Percentiles rank a stretch among this genome's conserved stretches.
Conservation (phyloP, 2,888 invertebrate genomes). For the Noctua comes region DNA sequence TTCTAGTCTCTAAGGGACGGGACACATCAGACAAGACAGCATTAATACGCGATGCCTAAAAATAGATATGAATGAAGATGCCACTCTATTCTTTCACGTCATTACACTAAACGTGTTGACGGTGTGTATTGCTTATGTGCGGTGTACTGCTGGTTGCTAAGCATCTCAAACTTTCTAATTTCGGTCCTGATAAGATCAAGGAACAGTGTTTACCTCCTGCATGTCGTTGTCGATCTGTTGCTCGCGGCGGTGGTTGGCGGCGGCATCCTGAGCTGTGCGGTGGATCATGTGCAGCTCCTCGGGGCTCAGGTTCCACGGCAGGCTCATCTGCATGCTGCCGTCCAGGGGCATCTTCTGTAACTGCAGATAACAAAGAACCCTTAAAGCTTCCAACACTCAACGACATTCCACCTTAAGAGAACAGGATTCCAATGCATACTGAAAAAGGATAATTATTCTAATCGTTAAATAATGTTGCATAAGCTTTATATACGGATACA, state of each 20-base stretch:
- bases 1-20: not conserved
- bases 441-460: constrained; percentile 6
- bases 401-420: not conserved
- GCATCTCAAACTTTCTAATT: not conserved
- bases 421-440: not conserved
- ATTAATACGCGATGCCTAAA: not conserved
- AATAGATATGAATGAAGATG: not conserved
- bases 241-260: constrained; percentile 79
- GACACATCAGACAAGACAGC: not conserved
- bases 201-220: constrained; percentile 81
- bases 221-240: constrained; percentile 87
- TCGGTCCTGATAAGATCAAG: not conserved
- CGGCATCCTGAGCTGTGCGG: constrained; percentile 85
- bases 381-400: constrained; percentile 1
- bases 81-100: not conserved
- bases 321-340: constrained; percentile 82
- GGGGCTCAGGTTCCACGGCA: constrained; percentile 86
- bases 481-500: constrained; percentile 2
- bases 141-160: not conserved
- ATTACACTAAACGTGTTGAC: not conserved
- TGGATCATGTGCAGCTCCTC: constrained; percentile 86
- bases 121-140: not conserved
- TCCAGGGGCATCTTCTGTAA: constrained; percentile 86
- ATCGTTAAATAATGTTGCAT: constrained; percentile 16
- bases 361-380: constrained; percentile 51